Base-by-base conservation (phyloP, 2,888 invertebrate species). In the Herminia tarsipennalis region DNA sequence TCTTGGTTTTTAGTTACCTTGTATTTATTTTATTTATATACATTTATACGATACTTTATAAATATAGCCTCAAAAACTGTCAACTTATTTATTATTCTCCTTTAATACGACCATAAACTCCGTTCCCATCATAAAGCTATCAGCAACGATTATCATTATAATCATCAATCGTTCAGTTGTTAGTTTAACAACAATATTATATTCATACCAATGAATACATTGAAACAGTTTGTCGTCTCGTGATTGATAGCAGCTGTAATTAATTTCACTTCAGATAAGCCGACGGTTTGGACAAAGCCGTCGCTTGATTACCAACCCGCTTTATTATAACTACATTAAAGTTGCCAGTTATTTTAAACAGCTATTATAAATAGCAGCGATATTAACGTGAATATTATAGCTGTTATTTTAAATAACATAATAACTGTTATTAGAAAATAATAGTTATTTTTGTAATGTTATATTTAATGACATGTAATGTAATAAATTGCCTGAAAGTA, bases 201-300 rank as follows among this genome's bases (percentile, higher is more conserved):
- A 45, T 35, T 41, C 33, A 32, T 27, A 24, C 24, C 37, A 53
- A 52, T 52, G 58, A 54, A 52, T 54, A 66, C 50, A 56, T 47
- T 51, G 36, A 29, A 56, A 54, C 65, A 48, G 63, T 63, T 60
- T 63, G 57, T 57, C 60, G 48, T 41, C 30, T 14, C 20, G 44
- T 66, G 84, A 86, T 86, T 84, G 83, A 86, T 86, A 70, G 78
- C 73, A 51, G 56, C 65, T 48, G 76, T 82, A 79, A 66, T 83
- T 84, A 84, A 84, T 82, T 80, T 73, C 71, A 71, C 78, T 73
- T 73, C 73, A 76, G 82, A 81, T 85, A 83, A 81, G 78, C 76
- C 73, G 86, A 78, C 83, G 74, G 78, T 66, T 68, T 72, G 61
- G 77, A 76, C 74, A 70, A 59, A 66, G 68, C 63, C 50, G 62